These are phyloP conservation scores for Condylura cristata DNA, from an alignment of 2,113 vertebrate species.

Conservation along the genomic window DNA sequence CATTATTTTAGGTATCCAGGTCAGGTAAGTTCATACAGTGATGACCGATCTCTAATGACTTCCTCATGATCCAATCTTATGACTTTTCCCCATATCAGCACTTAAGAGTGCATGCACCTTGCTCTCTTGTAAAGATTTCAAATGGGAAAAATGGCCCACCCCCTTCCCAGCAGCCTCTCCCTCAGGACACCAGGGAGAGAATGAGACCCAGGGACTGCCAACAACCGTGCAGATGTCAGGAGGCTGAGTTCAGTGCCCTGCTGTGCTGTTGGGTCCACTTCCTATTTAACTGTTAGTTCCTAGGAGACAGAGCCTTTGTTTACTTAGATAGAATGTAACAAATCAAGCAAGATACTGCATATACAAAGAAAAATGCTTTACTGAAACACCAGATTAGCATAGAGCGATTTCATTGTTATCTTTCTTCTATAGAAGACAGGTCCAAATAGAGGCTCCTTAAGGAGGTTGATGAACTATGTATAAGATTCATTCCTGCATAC, in stretches of 20 bases:
- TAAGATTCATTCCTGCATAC: not conserved
- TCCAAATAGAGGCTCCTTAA: not conserved
- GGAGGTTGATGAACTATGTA: conserved; percentile 33
- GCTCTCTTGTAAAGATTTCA: too few relatives aligned
- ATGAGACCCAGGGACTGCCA: too few relatives aligned
- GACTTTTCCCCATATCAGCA: not conserved
- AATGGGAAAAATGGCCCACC: too few relatives aligned
- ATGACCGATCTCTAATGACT: not conserved
- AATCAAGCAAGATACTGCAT: not conserved
- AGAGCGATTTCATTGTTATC: not conserved
- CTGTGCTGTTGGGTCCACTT: too few relatives aligned
- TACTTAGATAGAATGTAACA: not conserved
- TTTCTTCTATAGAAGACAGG: not conserved
- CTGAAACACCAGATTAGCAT: not conserved
- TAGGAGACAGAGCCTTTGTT: not conserved
- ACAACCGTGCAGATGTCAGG: too few relatives aligned
- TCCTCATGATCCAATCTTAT: not conserved
- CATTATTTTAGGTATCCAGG: not conserved
- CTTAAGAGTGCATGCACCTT: too few relatives aligned
- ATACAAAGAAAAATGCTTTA: not conserved
- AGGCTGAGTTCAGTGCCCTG: too few relatives aligned
- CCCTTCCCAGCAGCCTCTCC: too few relatives aligned
- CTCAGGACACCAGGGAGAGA: too few relatives aligned
- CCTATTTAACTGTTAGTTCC: not conserved
- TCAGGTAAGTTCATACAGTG: not conserved